Evolutionary conservation across 2,888 invertebrate species (phyloP), one percentile per base, ranked within the genome.

Genomic region (Chrysopilus asiliformis): DNA sequence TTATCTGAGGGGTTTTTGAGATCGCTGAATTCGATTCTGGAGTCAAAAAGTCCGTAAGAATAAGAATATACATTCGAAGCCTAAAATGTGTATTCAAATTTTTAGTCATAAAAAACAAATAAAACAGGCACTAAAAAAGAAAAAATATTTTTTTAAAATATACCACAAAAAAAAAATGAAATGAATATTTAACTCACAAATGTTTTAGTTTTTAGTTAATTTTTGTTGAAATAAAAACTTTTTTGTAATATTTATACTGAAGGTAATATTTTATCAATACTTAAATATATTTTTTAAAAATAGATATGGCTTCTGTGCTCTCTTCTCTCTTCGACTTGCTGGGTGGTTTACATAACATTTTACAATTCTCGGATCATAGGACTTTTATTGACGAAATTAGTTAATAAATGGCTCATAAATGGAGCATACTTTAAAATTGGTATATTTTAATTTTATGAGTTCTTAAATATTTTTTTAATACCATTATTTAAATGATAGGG

Each of bases 321-420:
- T 40, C 68, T 90, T 33, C 70, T 82, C 48, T 79, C 82, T 43
- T 84, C 85, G 15, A 81, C 87, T 55, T 70, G 78, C 25, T 95
- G 94, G 94, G 76, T 91, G 34, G 81, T 91, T 47, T 95, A 94
- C 65, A 83, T 91, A 52, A 83, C 86, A 1, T 93, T 89, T 65
- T 95, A 94, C 67, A 93, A 93, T 63, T 90, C 91, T 36, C 74
- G 94, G 43, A 76, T 95, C 4, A 72, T 90, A 47, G 95, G 93
- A 18, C 82, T 86, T 55, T 73, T 94, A 52, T 71, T 93, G 36
- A 94, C 94, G 7, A 79, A 84, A 58, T 70, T 91, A 38, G 72
- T 86, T 36, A 94, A 93, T 66, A 76, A 79, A 55, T 80, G 94
- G 64, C 77, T 85, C 55, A 79, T 83, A 49, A 76, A 76, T 57